Percentiles rank a stretch among this genome's conserved stretches.
Conservation (phyloP, 2,113 vertebrate species). For the Australoheros scitulus region DNA sequence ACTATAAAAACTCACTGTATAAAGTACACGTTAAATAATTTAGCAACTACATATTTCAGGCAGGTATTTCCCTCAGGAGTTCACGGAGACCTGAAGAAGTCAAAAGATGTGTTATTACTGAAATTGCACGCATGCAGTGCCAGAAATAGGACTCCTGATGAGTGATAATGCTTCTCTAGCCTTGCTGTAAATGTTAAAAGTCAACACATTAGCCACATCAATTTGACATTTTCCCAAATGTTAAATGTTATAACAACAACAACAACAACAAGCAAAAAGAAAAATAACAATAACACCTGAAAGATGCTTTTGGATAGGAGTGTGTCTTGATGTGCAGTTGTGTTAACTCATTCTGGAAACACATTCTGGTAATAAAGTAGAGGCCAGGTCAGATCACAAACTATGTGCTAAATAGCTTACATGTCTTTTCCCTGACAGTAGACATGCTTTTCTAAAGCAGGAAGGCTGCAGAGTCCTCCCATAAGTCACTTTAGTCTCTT, state of each 20-base stretch:
- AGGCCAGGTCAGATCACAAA: not conserved
- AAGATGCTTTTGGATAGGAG: not conserved
- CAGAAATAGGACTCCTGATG: not conserved
- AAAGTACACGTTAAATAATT: not conserved
- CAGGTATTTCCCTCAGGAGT: not conserved
- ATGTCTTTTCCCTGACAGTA: not conserved
- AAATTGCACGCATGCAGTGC: not conserved
- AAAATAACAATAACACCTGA: too few species aligned
- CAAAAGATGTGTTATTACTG: not conserved
- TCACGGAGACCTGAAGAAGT: not conserved
- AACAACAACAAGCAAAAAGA: not conserved
- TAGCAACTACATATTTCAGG: not conserved
- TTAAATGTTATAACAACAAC: not conserved
- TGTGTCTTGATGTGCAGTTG: not conserved
- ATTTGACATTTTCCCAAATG: not conserved
- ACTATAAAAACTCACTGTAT: not conserved
- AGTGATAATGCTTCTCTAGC: not conserved
- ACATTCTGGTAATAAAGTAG: not conserved
- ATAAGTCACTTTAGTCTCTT: not conserved
- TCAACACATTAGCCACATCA: not conserved
- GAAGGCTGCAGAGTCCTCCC: not conserved
- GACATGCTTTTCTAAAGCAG: not conserved
- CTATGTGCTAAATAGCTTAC: fast-evolving
- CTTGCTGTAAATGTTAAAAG: not conserved
- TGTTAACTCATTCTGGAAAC: not conserved